These are phyloP conservation scores for Crotalus helleri DNA, from an alignment of 2,113 vertebrate species.

Conservation along the genomic window DNA sequence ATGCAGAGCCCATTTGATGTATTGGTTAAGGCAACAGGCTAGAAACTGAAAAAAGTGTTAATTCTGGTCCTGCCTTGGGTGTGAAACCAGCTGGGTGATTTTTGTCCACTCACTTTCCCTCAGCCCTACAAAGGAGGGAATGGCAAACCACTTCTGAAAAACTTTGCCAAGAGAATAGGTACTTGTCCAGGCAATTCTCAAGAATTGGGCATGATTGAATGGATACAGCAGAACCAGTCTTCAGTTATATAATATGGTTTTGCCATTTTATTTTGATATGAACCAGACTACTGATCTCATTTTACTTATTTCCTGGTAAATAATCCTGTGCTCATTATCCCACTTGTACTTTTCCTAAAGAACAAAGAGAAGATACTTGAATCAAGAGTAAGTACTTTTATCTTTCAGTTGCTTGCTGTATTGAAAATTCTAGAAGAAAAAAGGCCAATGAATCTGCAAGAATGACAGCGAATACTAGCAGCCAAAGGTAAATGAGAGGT, in stretches of 20 bases:
- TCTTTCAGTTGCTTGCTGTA: background rate
- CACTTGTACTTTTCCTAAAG: background rate
- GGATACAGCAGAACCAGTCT: background rate
- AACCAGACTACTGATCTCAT: background rate
- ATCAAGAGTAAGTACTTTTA: background rate
- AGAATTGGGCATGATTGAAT: background rate
- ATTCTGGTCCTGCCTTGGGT: background rate
- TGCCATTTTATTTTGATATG: background rate
- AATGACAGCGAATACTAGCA: background rate
- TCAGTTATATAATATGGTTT: background rate
- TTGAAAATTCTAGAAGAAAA: background rate
- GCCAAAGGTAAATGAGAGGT: background rate
- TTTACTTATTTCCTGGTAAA: background rate
- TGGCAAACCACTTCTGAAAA: background rate
- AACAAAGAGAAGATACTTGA: background rate
- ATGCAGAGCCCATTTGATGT: background rate
- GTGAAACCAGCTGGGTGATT: background rate
- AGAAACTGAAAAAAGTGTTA: background rate
- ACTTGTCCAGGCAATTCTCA: background rate
- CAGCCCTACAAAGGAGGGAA: background rate
- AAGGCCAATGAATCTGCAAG: background rate
- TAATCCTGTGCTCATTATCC: background rate
- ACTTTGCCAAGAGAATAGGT: background rate
- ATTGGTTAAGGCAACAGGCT: background rate
- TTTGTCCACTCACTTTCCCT: background rate